Conservation (phyloP, 2,888 invertebrate genomes). For the Quadroppia sp. region DNA sequence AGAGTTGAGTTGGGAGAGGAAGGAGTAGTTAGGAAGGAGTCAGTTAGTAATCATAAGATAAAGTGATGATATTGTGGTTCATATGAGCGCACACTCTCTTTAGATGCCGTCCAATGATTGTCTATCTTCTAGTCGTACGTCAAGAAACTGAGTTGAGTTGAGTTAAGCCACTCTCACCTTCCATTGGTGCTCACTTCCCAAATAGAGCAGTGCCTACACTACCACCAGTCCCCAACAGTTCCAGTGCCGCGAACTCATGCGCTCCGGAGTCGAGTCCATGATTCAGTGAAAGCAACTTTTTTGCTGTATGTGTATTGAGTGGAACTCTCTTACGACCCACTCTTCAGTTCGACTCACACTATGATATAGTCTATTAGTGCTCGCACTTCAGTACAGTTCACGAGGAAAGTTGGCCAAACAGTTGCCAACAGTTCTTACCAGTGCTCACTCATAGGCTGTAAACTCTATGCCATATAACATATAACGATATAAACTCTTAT, state of each 20-base stretch:
- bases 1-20: background rate
- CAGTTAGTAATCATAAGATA: background rate
- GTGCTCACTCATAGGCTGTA: background rate
- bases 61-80: slow-evolving; percentile 18
- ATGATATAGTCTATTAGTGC: slow-evolving; percentile 32
- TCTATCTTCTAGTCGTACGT: slow-evolving; percentile 35
- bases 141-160: slow-evolving; percentile 30
- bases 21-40: slow-evolving; percentile 14
- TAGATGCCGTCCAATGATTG: slow-evolving; percentile 25
- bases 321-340: slow-evolving; percentile 26
- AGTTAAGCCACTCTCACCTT: slow-evolving; percentile 30
- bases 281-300: slow-evolving; percentile 21
- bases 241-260: slow-evolving; percentile 13
- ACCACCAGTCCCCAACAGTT: background rate
- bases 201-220: slow-evolving; percentile 19
- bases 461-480: background rate
- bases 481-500: slow-evolving; percentile 20
- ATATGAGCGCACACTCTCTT: slow-evolving; percentile 23
- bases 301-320: slow-evolving; percentile 17
- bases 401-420: background rate
- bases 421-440: slow-evolving; percentile 18
- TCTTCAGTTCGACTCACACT: slow-evolving; percentile 23
- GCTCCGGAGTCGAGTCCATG: slow-evolving; percentile 4
- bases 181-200: slow-evolving; percentile 27
- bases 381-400: slow-evolving; percentile 15